These are phyloP conservation scores for Endomychus coccineus DNA, from an alignment of 2,888 invertebrate species.

Conservation along the genomic window DNA sequence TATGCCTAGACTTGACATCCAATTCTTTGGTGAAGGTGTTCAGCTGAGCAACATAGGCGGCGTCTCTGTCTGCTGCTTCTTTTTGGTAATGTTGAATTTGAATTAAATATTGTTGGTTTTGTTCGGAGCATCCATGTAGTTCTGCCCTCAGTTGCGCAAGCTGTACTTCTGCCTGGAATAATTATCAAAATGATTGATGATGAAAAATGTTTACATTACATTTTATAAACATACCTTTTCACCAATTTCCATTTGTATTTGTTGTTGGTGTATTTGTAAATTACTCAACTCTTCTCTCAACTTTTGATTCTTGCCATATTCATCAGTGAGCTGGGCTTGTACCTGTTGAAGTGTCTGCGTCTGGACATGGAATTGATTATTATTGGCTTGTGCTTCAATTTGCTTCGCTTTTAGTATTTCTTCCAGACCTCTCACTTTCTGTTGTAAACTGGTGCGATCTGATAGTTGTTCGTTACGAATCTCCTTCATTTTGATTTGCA, in stretches of 20 bases:
- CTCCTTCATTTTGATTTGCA: constrained; percentile 73
- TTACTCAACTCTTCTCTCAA: constrained; percentile 52
- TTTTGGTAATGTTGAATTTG: constrained; percentile 41
- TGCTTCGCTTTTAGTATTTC: constrained; percentile 45
- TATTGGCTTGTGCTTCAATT: constrained; percentile 56
- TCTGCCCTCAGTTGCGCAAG: constrained; percentile 38
- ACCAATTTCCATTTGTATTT: constrained; percentile 58
- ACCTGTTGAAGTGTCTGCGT: constrained; percentile 55
- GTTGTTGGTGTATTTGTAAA: constrained; percentile 54
- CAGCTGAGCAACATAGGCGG: constrained; percentile 29
- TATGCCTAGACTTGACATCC: constrained; percentile 48
- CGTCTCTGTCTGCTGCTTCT: constrained; percentile 34
- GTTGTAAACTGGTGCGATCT: constrained; percentile 55
- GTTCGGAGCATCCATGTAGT: constrained; percentile 36
- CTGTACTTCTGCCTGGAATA: constrained; percentile 36
- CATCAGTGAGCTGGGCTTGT: constrained; percentile 54
- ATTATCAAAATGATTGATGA: background rate
- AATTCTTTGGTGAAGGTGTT: constrained; percentile 45
- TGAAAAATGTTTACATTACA: too few species aligned
- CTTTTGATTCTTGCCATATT: constrained; percentile 46
- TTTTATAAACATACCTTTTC: constrained; percentile 56
- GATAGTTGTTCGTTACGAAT: constrained; percentile 61
- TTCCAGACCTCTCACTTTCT: constrained; percentile 54
- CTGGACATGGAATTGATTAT: constrained; percentile 51
- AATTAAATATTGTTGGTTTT: constrained; percentile 39